Conservation (phyloP, 2,888 invertebrate genomes). For the Pegoplata infirma region DNA sequence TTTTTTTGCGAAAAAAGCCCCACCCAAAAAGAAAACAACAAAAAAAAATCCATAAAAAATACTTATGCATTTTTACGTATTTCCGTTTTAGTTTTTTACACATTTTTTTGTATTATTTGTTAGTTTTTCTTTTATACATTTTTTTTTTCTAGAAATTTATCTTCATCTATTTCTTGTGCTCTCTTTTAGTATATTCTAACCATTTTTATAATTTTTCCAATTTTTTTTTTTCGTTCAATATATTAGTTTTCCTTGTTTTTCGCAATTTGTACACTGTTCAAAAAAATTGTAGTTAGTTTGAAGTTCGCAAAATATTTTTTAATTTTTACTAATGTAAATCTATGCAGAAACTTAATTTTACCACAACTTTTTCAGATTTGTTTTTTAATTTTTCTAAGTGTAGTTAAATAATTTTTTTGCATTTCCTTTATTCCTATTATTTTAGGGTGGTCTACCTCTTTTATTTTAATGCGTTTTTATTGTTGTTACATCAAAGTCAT, state of each 20-base stretch:
- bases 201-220: slow-evolving; percentile 3
- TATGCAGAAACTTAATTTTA: too few relatives aligned
- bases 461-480: slow-evolving; percentile 4
- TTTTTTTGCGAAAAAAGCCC: slow-evolving; percentile 17
- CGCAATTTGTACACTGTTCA: neutral
- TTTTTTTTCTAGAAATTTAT: neutral
- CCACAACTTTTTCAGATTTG: too few relatives aligned
- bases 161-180: slow-evolving; percentile 8
- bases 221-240: neutral
- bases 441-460: neutral
- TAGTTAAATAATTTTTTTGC: too few relatives aligned
- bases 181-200: slow-evolving; percentile 7
- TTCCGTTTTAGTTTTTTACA: too few relatives aligned
- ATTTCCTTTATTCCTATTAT: too few relatives aligned
- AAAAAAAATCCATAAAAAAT: neutral
- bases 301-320: too few relatives aligned
- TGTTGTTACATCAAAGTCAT: slow-evolving; percentile 14
- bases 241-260: neutral
- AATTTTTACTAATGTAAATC: too few relatives aligned
- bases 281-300: too few relatives aligned
- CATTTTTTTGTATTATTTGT: neutral
- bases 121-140: slow-evolving; percentile 7
- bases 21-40: slow-evolving; percentile 44
- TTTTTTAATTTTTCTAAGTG: too few relatives aligned
- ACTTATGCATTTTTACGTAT: slow-evolving; percentile 20